phyloP scores from a whole-genome alignment of 2,797 vertebrate genomes.

The Acanthurus tractus region DNA sequence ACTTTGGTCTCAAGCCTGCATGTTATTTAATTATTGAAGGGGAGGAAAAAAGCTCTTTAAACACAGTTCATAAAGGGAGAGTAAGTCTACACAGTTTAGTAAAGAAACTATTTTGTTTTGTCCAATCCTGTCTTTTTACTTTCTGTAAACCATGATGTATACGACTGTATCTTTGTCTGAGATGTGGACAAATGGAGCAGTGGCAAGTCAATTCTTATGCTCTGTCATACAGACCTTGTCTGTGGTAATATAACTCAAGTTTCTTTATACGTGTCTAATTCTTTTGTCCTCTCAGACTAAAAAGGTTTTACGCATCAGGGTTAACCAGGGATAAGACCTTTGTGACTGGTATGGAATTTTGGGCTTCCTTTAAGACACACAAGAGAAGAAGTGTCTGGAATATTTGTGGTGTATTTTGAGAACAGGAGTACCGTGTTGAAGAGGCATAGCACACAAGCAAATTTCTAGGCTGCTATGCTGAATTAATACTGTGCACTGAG shows the following conservation, averaged over 20 bases:
- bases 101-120: not conserved
- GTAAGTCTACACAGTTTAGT: not conserved
- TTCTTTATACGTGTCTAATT: not conserved
- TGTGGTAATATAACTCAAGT: not conserved
- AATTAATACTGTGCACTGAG: conserved; percentile 46
- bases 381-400: conserved; percentile 30
- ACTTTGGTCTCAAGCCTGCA: not conserved
- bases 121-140: not conserved
- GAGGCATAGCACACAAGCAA: conserved; percentile 4
- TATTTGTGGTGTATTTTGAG: conserved; percentile 46
- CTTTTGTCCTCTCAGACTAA: not conserved
- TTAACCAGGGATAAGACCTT: conserved; percentile 29
- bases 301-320: conserved; percentile 6
- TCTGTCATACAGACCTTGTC: not conserved
- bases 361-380: conserved; percentile 19
- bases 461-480: conserved; percentile 39
- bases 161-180: not conserved
- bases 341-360: conserved; percentile 28
- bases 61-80: not conserved
- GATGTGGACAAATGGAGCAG: not conserved
- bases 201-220: not conserved
- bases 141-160: not conserved
- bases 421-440: conserved; percentile 24
- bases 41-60: not conserved
- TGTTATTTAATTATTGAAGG: not conserved